Conservation (phyloP, 2,888 invertebrate genomes). For the Xiphydria camelus region DNA sequence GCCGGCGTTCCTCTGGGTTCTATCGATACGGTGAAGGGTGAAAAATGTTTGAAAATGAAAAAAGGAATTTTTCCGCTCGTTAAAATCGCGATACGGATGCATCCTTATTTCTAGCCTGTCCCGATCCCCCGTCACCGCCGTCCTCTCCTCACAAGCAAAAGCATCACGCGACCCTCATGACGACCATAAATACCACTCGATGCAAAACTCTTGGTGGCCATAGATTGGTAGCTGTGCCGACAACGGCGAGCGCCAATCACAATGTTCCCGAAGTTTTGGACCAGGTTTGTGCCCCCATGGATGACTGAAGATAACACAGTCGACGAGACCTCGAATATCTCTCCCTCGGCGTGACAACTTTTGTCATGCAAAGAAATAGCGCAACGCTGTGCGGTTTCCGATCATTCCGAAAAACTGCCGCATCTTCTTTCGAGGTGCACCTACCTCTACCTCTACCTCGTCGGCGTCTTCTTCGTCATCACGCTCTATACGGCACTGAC, state of each 20-base stretch:
- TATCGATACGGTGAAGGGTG: constrained; percentile 35
- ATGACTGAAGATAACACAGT: too few relatives aligned
- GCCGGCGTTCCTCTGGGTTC: constrained; percentile 33
- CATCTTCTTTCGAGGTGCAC: too few relatives aligned
- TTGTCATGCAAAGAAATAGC: too few relatives aligned
- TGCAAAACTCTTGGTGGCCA: constrained; percentile 73
- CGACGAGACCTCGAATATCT: too few relatives aligned
- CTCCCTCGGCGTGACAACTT: too few relatives aligned
- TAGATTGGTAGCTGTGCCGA: constrained; percentile 84
- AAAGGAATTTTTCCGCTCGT: too few relatives aligned
- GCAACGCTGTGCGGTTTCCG: too few relatives aligned
- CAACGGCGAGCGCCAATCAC: constrained; percentile 82
- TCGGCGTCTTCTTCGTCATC: constrained; percentile 76
- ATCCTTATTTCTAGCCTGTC: neutral
- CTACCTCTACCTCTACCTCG: constrained; percentile 79
- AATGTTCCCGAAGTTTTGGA: constrained; percentile 76
- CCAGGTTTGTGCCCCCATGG: constrained; percentile 68
- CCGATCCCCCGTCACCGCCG: constrained; percentile 16
- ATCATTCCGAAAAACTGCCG: too few relatives aligned
- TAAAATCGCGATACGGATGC: too few relatives aligned
- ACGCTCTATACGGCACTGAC: constrained; percentile 71
- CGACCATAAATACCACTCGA: constrained; percentile 66
- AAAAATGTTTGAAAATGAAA: neutral
- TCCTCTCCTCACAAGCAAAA: constrained; percentile 22
- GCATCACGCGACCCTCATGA: constrained; percentile 43